Base-by-base conservation (phyloP, 2,888 invertebrate species). In the Rapana venosa region DNA sequence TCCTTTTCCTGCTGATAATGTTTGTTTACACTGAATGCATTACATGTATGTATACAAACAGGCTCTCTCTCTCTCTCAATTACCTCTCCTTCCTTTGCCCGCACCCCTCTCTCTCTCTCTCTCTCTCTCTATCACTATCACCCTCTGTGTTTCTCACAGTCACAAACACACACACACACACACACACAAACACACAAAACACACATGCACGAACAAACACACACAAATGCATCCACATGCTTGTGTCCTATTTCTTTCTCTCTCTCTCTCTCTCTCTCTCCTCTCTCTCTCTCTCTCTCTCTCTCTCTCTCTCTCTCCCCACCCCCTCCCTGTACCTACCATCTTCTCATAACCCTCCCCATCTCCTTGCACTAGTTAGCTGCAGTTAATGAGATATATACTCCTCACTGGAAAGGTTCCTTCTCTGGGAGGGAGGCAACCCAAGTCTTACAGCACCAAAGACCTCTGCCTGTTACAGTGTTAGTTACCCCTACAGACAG, bases 231-330 rank as follows among this genome's bases (percentile, higher is more conserved):
- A 66, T 66, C 22, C 66, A 66, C 66, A 66, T 66, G 66, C 26
- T 20, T 26, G 26, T 66, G 66, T 20, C n/a, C 74, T 4, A n/a
- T n/a, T n/a, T 4, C 74, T n/a, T n/a, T n/a, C 30, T n/a, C 74
- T n/a, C 74, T n/a, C 26, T n/a, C 74, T 74, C n/a, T 26, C 30
- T 30, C 30, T n/a, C n/a, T 30, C n/a, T 13, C 30, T 30, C n/a
- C n/a, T n/a, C 74, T 74, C n/a, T 74, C 74, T n/a, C 74, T n/a
- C 74, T 74, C 26, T 74, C 74, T 74, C n/a, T 74, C n/a, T 26
- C 74, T 74, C n/a, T 74, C n/a, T 13, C 74, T n/a, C 74, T 22
- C 74, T n/a, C 74, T 74, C 74, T n/a, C 74, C n/a, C n/a, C 74
- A 5, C 30, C 74, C 74, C 8, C 74, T 74, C 30, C 30, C 70